A percentile compares a stretch with the other conserved stretches of the same genome.
Evolutionary conservation across 1,140 invertebrate genomes (phyloP).

Genomic region (Helicoverpa zea): DNA sequence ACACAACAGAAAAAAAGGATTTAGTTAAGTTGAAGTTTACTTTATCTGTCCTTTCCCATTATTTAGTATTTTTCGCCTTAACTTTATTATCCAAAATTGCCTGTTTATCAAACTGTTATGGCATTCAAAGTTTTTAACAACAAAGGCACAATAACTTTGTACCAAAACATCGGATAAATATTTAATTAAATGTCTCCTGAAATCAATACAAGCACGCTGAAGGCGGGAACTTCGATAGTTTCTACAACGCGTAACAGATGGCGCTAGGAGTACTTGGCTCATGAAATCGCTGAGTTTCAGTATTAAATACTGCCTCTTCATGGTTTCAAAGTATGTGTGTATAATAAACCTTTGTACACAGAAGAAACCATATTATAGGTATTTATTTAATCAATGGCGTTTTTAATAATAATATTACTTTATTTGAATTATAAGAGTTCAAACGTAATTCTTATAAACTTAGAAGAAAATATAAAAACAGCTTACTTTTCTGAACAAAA

Average conservation of each 20-base stretch:
- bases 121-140: background rate
- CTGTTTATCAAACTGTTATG: background rate
- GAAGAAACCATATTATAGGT: no score
- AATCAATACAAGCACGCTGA: slow-evolving; percentile 12
- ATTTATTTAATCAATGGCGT: no score
- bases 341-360: no score
- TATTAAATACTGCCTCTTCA: no score
- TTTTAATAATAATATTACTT: no score
- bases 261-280: background rate
- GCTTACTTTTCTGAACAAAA: background rate
- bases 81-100: no score
- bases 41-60: no score
- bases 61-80: no score
- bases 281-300: background rate
- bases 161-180: slow-evolving; percentile 14
- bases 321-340: no score
- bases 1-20: no score
- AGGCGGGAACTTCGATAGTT: slow-evolving; percentile 9
- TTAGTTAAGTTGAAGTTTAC: no score
- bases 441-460: background rate
- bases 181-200: slow-evolving; percentile 16
- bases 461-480: background rate
- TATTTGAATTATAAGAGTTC: no score
- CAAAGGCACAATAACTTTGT: background rate
- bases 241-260: background rate